phyloP scores from a whole-genome alignment of 2,888 invertebrate genomes.

The Pegoplata infirma region DNA sequence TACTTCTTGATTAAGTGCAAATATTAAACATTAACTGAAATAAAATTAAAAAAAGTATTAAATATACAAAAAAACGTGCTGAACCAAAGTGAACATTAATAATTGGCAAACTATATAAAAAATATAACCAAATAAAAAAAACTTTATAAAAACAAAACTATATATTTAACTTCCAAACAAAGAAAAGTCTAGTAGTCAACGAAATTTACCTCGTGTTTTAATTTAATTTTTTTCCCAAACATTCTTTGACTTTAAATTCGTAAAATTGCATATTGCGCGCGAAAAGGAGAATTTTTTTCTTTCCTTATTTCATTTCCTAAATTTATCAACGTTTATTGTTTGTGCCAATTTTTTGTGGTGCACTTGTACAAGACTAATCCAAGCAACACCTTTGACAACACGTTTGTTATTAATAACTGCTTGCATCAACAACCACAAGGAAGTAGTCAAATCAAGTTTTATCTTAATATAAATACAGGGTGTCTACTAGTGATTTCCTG shows the following conservation, averaged over 20 bases:
- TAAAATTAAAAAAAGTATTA: slow-evolving; percentile 6
- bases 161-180: neutral
- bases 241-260: slow-evolving; percentile 22
- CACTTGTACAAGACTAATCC: slow-evolving; percentile 3
- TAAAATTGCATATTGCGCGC: slow-evolving; percentile 43
- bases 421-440: neutral
- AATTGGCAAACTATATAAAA: slow-evolving; percentile 53
- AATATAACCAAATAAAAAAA: slow-evolving; percentile 29
- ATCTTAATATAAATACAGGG: slow-evolving; percentile 13
- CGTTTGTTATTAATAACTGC: neutral
- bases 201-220: slow-evolving; percentile 46
- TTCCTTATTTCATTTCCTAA: neutral
- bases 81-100: slow-evolving; percentile 48
- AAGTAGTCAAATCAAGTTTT: neutral
- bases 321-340: neutral
- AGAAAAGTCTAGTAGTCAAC: slow-evolving; percentile 18
- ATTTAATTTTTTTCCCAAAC: slow-evolving; percentile 11
- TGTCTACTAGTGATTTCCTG: neutral
- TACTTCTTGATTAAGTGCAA: slow-evolving; percentile 75
- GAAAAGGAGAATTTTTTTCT: neutral
- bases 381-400: neutral
- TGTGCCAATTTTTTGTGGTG: slow-evolving; percentile 2
- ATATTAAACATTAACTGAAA: neutral
- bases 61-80: slow-evolving; percentile 27
- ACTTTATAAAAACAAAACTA: neutral